Conservation (phyloP, 2,113 vertebrate species). For the Conger conger region DNA sequence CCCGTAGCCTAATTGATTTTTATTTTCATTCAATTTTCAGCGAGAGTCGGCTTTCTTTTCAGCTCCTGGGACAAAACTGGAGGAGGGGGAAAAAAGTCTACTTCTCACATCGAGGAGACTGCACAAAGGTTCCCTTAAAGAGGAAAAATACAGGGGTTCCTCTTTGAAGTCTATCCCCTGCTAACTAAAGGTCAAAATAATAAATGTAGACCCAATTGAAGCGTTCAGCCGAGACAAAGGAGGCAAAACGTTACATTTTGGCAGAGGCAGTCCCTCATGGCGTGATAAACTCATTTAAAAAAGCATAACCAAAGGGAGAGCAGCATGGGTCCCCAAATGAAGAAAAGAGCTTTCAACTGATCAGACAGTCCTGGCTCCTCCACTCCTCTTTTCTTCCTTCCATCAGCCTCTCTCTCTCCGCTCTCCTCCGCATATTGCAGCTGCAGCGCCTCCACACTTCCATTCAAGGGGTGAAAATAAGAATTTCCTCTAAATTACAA, state of each 20-base stretch:
- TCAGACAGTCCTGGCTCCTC: conserved; percentile 57
- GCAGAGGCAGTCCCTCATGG: conserved; percentile 56
- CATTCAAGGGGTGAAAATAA: conserved; percentile 32
- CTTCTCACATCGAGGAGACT: conserved; percentile 60
- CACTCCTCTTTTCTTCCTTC: conserved; percentile 32
- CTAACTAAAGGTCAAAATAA: conserved; percentile 80
- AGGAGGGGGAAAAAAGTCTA: conserved; percentile 50
- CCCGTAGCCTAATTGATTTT: conserved; percentile 62
- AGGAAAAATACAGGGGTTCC: conserved; percentile 44
- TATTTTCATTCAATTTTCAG: conserved; percentile 64
- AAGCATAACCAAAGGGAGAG: conserved; percentile 60
- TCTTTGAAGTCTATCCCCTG: conserved; percentile 68
- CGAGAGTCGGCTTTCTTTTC: conserved; percentile 57
- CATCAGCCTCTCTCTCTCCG: conserved; percentile 22
- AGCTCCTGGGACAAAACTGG: conserved; percentile 56
- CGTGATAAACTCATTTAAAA: conserved; percentile 71
- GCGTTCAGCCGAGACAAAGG: conserved; percentile 57
- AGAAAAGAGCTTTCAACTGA: conserved; percentile 64
- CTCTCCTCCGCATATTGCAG: conserved; percentile 41
- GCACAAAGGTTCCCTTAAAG: conserved; percentile 59
- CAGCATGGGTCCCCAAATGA: conserved; percentile 59
- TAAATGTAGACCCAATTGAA: conserved; percentile 78
- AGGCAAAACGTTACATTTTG: conserved; percentile 56
- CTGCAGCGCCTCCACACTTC: conserved; percentile 46
- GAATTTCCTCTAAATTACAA: conserved; percentile 47